A percentile compares a stretch with the other conserved stretches of the same genome.
phyloP scores from a whole-genome alignment of 1,140 invertebrate genomes.

The Caenorhabditis latens region DNA sequence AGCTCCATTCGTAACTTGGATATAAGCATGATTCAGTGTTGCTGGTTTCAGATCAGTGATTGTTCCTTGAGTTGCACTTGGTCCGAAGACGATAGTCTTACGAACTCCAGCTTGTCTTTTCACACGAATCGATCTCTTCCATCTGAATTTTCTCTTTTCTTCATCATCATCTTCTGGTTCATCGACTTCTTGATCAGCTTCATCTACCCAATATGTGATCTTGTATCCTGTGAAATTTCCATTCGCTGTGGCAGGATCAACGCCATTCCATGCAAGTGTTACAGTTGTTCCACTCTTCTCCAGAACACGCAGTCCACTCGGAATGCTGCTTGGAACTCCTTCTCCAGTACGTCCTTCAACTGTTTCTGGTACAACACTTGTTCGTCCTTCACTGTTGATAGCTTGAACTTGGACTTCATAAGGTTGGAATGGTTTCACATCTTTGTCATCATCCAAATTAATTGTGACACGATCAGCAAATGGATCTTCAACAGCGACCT shows the following conservation, averaged over 20 bases:
- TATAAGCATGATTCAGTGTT: slow-evolving; percentile 89
- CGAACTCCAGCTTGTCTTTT: slow-evolving; percentile 28
- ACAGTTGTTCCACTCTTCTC: slow-evolving; percentile 71
- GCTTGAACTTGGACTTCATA: slow-evolving; percentile 81
- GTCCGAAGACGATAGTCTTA: slow-evolving; percentile 86
- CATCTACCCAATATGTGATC: slow-evolving; percentile 75
- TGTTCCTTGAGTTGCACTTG: slow-evolving; percentile 83
- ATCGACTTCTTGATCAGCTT: slow-evolving; percentile 64
- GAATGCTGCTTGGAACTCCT: slow-evolving; percentile 72
- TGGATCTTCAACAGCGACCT: slow-evolving; percentile 71
- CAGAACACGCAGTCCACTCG: slow-evolving; percentile 68
- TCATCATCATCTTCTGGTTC: slow-evolving; percentile 60
- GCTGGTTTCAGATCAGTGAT: slow-evolving; percentile 89
- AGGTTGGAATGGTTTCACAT: slow-evolving; percentile 71
- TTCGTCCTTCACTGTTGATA: slow-evolving; percentile 89
- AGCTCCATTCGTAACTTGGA: slow-evolving; percentile 89
- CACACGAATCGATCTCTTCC: slow-evolving; percentile 37
- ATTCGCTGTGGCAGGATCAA: slow-evolving; percentile 72
- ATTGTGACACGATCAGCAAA: slow-evolving; percentile 73
- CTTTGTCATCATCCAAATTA: slow-evolving; percentile 71
- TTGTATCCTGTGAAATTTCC: slow-evolving; percentile 96
- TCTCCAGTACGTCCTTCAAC: slow-evolving; percentile 83
- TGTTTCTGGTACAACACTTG: slow-evolving; percentile 86
- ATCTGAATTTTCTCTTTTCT: slow-evolving; percentile 50
- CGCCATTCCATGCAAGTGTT: slow-evolving; percentile 74